phyloP scores from a whole-genome alignment of 2,888 invertebrate species.

The Unio pictorum region DNA sequence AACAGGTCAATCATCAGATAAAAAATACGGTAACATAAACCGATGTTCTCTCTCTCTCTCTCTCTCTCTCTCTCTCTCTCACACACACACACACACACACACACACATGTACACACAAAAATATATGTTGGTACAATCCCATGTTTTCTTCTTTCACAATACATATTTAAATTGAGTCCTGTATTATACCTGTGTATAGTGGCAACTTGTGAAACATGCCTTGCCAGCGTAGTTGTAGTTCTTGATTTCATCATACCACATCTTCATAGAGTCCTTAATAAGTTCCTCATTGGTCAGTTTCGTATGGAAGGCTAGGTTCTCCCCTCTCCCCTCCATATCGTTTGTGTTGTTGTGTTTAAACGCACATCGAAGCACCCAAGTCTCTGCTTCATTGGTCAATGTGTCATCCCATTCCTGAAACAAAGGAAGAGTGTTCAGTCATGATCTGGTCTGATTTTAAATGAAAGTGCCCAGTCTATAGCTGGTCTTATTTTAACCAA shows the following conservation, averaged over 20 bases:
- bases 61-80: no score
- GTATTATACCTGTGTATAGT: slow-evolving; percentile 27
- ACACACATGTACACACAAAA: no score
- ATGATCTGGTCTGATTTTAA: no score
- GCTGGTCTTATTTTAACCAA: no score
- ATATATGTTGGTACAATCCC: no score
- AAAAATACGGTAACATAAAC: no score
- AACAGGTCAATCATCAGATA: no score
- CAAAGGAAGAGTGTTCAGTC: neutral
- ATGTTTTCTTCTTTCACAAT: no score
- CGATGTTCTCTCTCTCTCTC: no score
- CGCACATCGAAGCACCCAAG: slow-evolving; percentile 16
- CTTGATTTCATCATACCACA: slow-evolving; percentile 26
- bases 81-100: no score
- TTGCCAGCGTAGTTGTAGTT: slow-evolving; percentile 9
- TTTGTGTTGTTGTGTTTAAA: slow-evolving; percentile 17
- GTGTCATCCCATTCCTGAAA: slow-evolving; percentile 25
- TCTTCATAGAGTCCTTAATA: slow-evolving; percentile 10
- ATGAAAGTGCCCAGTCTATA: no score
- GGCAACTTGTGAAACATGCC: slow-evolving; percentile 5
- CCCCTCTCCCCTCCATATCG: slow-evolving; percentile 10
- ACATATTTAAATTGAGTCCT: no score
- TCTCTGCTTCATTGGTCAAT: slow-evolving; percentile 18
- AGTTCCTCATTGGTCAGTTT: neutral
- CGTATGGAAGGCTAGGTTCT: slow-evolving; percentile 23